Evolutionary conservation across 2,797 vertebrate species (phyloP), one percentile per base, ranked within the genome.

Genomic region (Enteromius mattozi): DNA sequence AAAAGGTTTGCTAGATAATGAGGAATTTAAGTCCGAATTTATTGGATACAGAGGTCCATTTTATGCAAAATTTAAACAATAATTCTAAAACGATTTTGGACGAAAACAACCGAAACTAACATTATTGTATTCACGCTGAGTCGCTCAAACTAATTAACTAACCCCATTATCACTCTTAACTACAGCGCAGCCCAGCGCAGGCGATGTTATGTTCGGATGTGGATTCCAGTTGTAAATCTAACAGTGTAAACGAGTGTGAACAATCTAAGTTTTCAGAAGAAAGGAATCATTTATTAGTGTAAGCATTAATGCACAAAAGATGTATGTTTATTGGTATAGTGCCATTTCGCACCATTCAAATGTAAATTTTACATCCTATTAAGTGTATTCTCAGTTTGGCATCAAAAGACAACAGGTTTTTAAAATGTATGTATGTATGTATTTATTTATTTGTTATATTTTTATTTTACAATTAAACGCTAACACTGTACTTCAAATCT

Each of bases 81-180:
- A 54, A 24, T 51, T 59, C 19, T 13, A 12, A 24, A 56, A 35
- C 19, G 13, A 61, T 59, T 4, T 35, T 37, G 63, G 30, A 35
- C 63, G 7, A 42, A 80, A 76, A 88, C 86, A 86, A 88, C 61
- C 92, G 94, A 95, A 94, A 95, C 94, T 74, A 89, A 86, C 91
- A 87, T 95, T 95, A 93, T 95, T 95, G 92, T 95, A 92, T 93
- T 94, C 95, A 93, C 91, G 94, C 95, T 94, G 95, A 78, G 94
- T 85, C 88, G 82, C 92, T 92, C 91, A 90, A 90, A 86, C 86
- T 93, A 92, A 94, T 94, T 93, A 92, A 94, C 94, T 94, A 87
- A 94, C 90, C 88, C 94, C 93, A 94, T 95, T 94, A 94, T 88
- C 80, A 89, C 89, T 81, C 88, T 87, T 92, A 91, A 88, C 89